A percentile compares a stretch with the other conserved stretches of the same genome.
These are phyloP conservation scores for Hermaeophaga mercurialis DNA, from an alignment of 2,888 invertebrate genomes.

Conservation along the genomic window DNA sequence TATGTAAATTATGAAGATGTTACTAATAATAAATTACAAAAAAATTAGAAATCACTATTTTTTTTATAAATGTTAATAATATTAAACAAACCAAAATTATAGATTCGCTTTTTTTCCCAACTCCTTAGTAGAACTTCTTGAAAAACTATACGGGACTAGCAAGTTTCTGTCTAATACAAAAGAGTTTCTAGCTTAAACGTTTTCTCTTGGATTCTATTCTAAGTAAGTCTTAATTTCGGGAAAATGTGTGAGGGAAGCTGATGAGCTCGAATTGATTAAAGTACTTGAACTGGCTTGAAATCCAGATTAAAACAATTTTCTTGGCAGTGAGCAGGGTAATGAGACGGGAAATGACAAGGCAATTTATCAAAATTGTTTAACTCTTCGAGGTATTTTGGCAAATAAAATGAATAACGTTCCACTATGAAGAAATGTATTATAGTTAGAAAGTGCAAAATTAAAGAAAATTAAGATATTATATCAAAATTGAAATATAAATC, in stretches of 20 bases:
- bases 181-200: not conserved
- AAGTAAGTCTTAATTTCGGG: not conserved
- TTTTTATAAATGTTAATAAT: no score
- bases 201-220: not conserved
- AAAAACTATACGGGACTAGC: no score
- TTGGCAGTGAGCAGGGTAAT: slow-evolving; percentile 33
- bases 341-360: slow-evolving; percentile 41
- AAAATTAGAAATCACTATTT: no score
- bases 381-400: slow-evolving; percentile 4
- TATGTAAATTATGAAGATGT: no score
- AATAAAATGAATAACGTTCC: not conserved
- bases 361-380: slow-evolving; percentile 35
- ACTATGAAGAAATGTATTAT: no score
- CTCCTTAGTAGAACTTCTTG: no score
- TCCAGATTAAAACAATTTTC: slow-evolving; percentile 16
- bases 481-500: no score
- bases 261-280: slow-evolving; percentile 21
- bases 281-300: slow-evolving; percentile 11
- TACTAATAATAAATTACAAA: no score
- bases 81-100: no score
- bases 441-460: no score
- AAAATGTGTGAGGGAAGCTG: slow-evolving; percentile 2
- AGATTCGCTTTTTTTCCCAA: no score
- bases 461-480: no score
- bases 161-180: not conserved